These are phyloP conservation scores for Rhyacophila brunnea DNA, from an alignment of 1,140 invertebrate species.

Conservation along the genomic window DNA sequence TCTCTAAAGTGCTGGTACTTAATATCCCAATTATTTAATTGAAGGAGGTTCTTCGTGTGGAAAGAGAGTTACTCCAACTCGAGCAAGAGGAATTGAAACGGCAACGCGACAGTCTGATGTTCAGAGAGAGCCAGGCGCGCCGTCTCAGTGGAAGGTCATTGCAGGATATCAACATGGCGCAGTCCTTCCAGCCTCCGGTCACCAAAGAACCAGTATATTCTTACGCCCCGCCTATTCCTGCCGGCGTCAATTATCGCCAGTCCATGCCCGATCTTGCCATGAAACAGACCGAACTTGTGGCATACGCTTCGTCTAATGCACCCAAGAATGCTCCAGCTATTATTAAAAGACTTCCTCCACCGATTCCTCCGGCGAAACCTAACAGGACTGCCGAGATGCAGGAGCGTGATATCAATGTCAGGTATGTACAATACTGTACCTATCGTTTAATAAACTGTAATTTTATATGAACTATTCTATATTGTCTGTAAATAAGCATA, in stretches of 20 bases:
- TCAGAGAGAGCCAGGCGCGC: slow-evolving; percentile 60
- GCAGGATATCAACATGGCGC: slow-evolving; percentile 57
- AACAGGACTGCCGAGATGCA: slow-evolving; percentile 47
- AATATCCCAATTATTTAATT: slow-evolving; percentile 10
- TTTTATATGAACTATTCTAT: too few species aligned
- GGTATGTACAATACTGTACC: slow-evolving; percentile 43
- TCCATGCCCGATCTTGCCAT: slow-evolving; percentile 66
- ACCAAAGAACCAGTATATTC: slow-evolving; percentile 39
- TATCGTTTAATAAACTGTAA: too few species aligned
- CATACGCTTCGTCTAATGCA: slow-evolving; percentile 16
- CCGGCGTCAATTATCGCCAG: slow-evolving; percentile 58
- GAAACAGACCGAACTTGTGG: slow-evolving; percentile 48
- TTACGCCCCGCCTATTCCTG: slow-evolving; percentile 32
- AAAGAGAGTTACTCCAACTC: slow-evolving; percentile 70
- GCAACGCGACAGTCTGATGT: slow-evolving; percentile 67
- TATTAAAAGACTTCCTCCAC: slow-evolving; percentile 45
- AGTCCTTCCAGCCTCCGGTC: slow-evolving; percentile 39
- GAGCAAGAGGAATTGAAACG: slow-evolving; percentile 76
- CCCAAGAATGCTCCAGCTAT: slow-evolving; percentile 42
- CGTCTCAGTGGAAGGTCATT: slow-evolving; percentile 61
- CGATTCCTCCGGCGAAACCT: slow-evolving; percentile 55
- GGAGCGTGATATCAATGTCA: slow-evolving; percentile 50
- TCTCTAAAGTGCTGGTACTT: not conserved
- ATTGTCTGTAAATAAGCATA: too few species aligned
- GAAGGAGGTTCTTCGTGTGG: slow-evolving; percentile 71